Evolutionary conservation across 2,888 invertebrate genomes (phyloP).

Genomic region (Pomacea canaliculata): DNA sequence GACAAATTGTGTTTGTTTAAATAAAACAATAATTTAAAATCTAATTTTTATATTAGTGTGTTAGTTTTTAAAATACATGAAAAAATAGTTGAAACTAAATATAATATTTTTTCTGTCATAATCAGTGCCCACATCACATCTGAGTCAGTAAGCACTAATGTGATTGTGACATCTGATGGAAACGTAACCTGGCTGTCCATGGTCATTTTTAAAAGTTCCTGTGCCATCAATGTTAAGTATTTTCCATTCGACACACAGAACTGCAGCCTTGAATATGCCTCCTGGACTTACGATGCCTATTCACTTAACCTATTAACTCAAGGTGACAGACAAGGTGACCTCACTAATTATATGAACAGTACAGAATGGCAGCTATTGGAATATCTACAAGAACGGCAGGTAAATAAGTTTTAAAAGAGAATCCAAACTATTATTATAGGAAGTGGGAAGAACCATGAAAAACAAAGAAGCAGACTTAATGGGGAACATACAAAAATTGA

Average conservation of each 20-base stretch:
- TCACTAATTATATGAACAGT: slow-evolving; percentile 90
- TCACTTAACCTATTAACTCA: slow-evolving; percentile 63
- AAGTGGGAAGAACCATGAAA: too few relatives aligned
- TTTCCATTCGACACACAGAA: slow-evolving; percentile 75
- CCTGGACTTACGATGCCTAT: slow-evolving; percentile 74
- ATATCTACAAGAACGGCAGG: slow-evolving; percentile 71
- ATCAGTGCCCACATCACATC: slow-evolving; percentile 18
- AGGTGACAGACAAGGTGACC: slow-evolving; percentile 81
- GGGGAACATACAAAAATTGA: too few relatives aligned
- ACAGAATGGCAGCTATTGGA: slow-evolving; percentile 85
- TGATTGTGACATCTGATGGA: slow-evolving; percentile 73
- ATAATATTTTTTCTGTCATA: too few relatives aligned
- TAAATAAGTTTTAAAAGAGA: slow-evolving; percentile 71
- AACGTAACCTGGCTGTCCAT: slow-evolving; percentile 75
- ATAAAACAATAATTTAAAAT: too few relatives aligned
- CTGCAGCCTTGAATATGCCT: slow-evolving; percentile 73
- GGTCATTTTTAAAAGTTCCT: slow-evolving; percentile 73
- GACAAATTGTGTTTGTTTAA: too few relatives aligned
- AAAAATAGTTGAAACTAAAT: too few relatives aligned
- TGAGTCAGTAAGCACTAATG: slow-evolving; percentile 71
- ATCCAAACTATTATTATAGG: too few relatives aligned
- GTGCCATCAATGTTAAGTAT: slow-evolving; percentile 73
- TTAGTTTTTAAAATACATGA: too few relatives aligned
- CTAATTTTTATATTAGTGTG: too few relatives aligned
- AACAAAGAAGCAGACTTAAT: too few relatives aligned